A percentile compares a stretch with the other conserved stretches of the same genome.
Conservation (phyloP, 2,113 vertebrate species). For the Dromas ardeola region DNA sequence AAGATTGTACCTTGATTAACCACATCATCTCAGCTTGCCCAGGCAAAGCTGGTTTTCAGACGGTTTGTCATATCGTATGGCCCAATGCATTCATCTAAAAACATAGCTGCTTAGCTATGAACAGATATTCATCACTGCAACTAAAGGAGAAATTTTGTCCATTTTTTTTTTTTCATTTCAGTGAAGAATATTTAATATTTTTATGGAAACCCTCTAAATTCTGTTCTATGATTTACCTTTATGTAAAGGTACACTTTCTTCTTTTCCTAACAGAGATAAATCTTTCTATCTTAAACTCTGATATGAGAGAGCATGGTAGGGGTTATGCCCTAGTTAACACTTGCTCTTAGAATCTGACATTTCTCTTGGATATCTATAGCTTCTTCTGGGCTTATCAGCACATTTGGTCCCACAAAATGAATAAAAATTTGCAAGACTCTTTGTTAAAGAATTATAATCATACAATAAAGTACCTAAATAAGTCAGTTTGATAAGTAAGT, state of each 20-base stretch:
- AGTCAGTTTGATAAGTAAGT: conserved; percentile 1
- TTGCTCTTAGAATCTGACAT: background rate
- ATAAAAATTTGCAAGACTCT: background rate
- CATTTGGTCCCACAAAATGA: background rate
- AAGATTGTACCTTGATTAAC: conserved; percentile 68
- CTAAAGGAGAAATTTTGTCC: background rate
- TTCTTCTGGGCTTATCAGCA: background rate
- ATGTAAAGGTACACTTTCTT: background rate
- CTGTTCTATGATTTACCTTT: background rate
- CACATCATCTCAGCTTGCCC: conserved; percentile 53
- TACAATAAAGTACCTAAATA: background rate
- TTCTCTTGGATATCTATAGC: background rate
- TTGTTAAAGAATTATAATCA: background rate
- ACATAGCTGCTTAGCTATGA: background rate
- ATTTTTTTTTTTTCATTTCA: background rate
- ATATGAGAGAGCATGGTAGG: background rate
- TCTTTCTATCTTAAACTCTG: background rate
- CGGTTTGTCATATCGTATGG: conserved; percentile 31
- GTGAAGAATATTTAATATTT: background rate
- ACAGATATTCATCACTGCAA: background rate
- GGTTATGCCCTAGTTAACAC: background rate
- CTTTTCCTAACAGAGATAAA: background rate
- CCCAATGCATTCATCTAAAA: conserved; percentile 10
- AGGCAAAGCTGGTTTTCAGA: conserved; percentile 15
- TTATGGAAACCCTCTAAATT: background rate